These are phyloP conservation scores for Brachyptera risi DNA, from an alignment of 2,888 invertebrate genomes.

Conservation along the genomic window DNA sequence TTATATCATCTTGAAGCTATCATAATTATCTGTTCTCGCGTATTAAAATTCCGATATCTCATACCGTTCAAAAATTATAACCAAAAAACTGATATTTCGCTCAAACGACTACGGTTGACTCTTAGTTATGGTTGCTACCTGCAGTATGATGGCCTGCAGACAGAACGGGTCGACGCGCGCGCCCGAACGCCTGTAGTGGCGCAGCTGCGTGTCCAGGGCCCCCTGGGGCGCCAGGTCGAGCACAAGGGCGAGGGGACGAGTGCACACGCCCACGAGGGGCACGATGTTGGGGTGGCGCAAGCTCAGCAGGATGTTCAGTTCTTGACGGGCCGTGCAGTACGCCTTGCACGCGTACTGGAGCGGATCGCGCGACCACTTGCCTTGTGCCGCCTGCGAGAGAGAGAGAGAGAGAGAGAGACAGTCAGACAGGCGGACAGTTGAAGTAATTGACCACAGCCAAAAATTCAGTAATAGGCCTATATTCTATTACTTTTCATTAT, in stretches of 20 bases:
- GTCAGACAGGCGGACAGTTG: too few relatives aligned
- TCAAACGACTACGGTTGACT: too few relatives aligned
- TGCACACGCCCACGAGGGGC: constrained; percentile 84
- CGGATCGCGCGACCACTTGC: constrained; percentile 93
- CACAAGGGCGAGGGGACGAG: constrained; percentile 82
- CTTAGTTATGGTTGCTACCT: constrained; percentile 53
- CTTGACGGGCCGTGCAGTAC: constrained; percentile 93
- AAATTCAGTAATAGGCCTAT: too few relatives aligned
- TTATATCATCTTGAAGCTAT: too few relatives aligned
- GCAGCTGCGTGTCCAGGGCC: constrained; percentile 77
- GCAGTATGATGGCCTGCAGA: constrained; percentile 79
- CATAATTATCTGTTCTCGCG: too few relatives aligned
- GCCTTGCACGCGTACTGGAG: constrained; percentile 91
- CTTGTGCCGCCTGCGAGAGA: constrained; percentile 60
- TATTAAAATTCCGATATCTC: too few relatives aligned
- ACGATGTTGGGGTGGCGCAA: constrained; percentile 90
- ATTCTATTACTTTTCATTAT: too few relatives aligned
- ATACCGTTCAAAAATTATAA: too few relatives aligned
- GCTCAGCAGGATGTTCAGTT: constrained; percentile 80
- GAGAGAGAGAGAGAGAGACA: too few relatives aligned
- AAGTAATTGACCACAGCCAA: too few relatives aligned
- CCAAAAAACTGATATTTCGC: too few relatives aligned
- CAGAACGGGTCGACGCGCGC: constrained; percentile 74
- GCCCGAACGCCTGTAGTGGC: constrained; percentile 81
- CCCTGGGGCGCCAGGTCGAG: constrained; percentile 90